Evolutionary conservation across 1,140 invertebrate species (phyloP).

Genomic region (Drosophila punjabiensis): DNA sequence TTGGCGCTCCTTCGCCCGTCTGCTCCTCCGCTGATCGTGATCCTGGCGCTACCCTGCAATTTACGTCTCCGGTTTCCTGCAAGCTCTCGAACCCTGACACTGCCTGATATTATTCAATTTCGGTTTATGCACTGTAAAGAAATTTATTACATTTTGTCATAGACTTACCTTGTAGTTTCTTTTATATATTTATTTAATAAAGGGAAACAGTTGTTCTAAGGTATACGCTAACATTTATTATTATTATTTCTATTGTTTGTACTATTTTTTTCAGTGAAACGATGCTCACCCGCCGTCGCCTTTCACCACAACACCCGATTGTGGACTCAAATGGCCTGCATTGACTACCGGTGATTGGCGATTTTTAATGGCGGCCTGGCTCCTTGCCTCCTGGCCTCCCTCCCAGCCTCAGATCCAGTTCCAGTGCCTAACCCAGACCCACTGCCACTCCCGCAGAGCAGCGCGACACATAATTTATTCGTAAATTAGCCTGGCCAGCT

Average conservation of each 20-base stretch:
- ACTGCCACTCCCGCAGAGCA: constrained; percentile 26
- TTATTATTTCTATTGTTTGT: neutral
- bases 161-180: too few species aligned
- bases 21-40: constrained; percentile 29
- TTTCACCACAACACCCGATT: constrained; percentile 57
- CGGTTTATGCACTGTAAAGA: neutral
- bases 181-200: too few species aligned
- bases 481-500: constrained; percentile 67
- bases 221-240: too few species aligned
- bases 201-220: too few species aligned
- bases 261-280: constrained; percentile 12
- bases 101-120: constrained; percentile 38
- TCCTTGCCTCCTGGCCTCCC: neutral
- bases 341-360: constrained; percentile 60
- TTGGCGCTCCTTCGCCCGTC: neutral
- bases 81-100: constrained; percentile 41
- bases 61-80: constrained; percentile 77
- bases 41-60: constrained; percentile 71
- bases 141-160: too few species aligned
- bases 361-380: constrained; percentile 42
- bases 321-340: constrained; percentile 39
- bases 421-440: constrained; percentile 1
- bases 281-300: constrained; percentile 67
- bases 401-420: constrained; percentile 4
- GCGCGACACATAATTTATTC: constrained; percentile 69